Evolutionary conservation across 1,140 invertebrate genomes (phyloP), one percentile per base, ranked within the genome.

Genomic region (Streblospio benedicti): DNA sequence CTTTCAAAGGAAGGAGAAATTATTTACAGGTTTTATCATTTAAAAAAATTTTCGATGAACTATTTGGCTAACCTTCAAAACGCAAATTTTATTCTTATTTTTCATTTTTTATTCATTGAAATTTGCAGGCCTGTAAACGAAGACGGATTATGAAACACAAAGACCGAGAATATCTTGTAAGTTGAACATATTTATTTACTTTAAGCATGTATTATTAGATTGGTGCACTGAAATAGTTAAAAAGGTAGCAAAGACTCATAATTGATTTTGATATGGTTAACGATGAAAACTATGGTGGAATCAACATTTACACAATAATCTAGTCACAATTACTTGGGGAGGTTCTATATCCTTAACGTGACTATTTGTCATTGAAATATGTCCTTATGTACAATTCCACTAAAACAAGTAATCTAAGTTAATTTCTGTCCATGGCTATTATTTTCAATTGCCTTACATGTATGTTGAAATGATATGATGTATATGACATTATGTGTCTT

Each of bases 131-230:
- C 27, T 61, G 55, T 35, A 61, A 61, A 50, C 27, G 55, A 35
- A 58, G 60, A 58, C 25, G 60, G 35, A n/a, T 49, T 14, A 57
- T 61, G 55, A 61, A 57, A 35, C 35, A 41, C 35, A 61, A 61
- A 31, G 60, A 61, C 49, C 25, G 31, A 47, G 60, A 61, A 59
- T 61, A 55, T 32, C 23, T 53, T 50, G 59, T 60, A 56, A 56
- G 52, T 60, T 23, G 18, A 14, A 38, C 32, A 23, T 38, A 44
- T n/a, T n/a, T n/a, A n/a, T n/a, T 57, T 28, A 20, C 35, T 16
- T 44, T 45, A n/a, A 18, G 3, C 31, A 12, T 23, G n/a, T n/a
- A 4, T 16, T 16, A 31, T 14, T 30, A 35, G 28, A 35, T 31
- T 20, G 28, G 44, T n/a, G 30, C 14, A 45, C 20, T 52, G 5